Percentiles rank a stretch among this genome's conserved stretches.
Evolutionary conservation across 2,797 vertebrate genomes (phyloP).

Genomic region (Spheniscus humboldti): DNA sequence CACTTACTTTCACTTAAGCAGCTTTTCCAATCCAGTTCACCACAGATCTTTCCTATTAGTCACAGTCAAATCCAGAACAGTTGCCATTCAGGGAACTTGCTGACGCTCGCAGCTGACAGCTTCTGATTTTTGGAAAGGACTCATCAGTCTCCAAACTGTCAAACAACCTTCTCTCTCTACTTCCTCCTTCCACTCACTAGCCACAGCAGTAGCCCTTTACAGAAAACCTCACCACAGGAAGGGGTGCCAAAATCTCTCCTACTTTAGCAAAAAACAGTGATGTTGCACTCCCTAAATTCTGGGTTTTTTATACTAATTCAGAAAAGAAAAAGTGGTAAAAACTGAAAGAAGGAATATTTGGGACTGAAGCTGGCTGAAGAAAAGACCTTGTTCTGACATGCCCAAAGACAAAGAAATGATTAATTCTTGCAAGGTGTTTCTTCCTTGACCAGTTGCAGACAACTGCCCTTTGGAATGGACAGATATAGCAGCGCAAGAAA

Average conservation of each 20-base stretch:
- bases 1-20: not conserved
- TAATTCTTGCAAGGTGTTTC: rapidly evolving
- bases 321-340: not conserved
- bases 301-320: not conserved
- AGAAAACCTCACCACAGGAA: not conserved
- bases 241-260: not conserved
- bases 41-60: not conserved
- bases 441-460: not conserved
- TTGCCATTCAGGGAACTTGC: not conserved
- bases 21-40: not conserved
- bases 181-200: not conserved
- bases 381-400: not conserved
- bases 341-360: not conserved
- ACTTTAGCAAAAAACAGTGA: not conserved
- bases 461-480: not conserved
- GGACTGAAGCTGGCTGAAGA: not conserved
- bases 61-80: not conserved
- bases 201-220: not conserved
- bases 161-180: not conserved
- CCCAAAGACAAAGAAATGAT: not conserved
- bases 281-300: not conserved
- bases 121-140: not conserved
- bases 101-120: not conserved
- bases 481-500: not conserved
- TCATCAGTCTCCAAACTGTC: not conserved